These are phyloP conservation scores for Lepidurus apus DNA, from an alignment of 1,140 invertebrate genomes.

Conservation along the genomic window DNA sequence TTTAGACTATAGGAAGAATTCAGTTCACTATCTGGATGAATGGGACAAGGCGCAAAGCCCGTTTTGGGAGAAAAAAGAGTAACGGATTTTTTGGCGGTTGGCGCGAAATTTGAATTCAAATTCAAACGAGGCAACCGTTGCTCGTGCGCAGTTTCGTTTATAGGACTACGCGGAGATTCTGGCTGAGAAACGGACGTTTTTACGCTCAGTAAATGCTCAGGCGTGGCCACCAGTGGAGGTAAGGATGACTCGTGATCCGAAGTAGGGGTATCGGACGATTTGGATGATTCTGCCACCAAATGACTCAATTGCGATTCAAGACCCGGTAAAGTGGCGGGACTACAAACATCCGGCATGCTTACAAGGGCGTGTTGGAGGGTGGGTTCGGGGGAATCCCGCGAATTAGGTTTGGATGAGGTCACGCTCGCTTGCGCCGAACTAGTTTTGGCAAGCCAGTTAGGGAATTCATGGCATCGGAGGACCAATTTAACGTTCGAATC, in stretches of 20 bases:
- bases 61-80: constrained; percentile 8
- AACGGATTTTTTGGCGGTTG: not conserved
- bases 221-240: not conserved
- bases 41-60: not conserved
- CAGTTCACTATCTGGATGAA: not conserved
- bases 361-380: not conserved
- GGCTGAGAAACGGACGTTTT: not conserved
- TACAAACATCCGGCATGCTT: not conserved
- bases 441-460: not conserved
- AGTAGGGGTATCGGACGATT: not conserved
- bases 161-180: not conserved
- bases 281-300: not conserved
- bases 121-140: constrained; percentile 7
- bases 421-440: not conserved
- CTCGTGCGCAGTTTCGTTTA: not conserved
- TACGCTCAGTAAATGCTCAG: not conserved
- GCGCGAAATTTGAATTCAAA: constrained; percentile 19
- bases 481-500: not conserved
- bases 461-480: not conserved
- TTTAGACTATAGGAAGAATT: constrained; percentile 12
- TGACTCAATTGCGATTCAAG: not conserved
- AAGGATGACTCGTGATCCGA: not conserved
- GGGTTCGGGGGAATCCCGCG: not conserved
- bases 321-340: not conserved
- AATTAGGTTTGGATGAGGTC: not conserved